Conservation (phyloP, 2,797 vertebrate species). For the Poecilia picta region DNA sequence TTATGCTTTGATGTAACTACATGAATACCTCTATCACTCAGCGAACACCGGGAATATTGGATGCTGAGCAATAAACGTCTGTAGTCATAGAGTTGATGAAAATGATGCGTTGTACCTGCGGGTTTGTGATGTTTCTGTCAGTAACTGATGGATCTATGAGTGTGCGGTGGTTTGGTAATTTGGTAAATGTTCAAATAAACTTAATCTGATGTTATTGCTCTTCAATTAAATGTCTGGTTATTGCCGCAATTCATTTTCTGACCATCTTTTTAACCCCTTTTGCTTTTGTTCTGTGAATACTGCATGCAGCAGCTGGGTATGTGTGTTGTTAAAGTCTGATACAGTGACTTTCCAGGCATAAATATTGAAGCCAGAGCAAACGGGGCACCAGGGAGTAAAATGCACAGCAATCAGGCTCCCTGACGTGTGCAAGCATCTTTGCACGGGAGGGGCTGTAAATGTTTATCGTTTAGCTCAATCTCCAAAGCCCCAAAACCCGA, state of each 20-base stretch:
- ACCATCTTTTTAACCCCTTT: background rate
- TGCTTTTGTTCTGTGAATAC: background rate
- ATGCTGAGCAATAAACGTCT: background rate
- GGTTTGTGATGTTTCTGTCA: constrained; percentile 7
- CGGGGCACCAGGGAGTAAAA: background rate
- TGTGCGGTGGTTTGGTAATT: background rate
- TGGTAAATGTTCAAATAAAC: constrained; percentile 17
- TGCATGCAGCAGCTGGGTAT: background rate
- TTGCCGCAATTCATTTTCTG: constrained; percentile 29
- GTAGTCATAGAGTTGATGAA: background rate
- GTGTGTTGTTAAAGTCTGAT: background rate
- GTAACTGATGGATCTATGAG: background rate
- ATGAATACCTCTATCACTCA: background rate
- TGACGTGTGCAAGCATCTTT: background rate
- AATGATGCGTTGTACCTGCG: background rate
- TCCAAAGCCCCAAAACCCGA: background rate
- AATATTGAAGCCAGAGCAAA: background rate
- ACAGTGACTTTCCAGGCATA: background rate
- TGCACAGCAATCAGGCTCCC: background rate
- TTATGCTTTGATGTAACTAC: background rate
- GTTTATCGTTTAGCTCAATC: constrained; percentile 12
- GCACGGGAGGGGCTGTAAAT: constrained; percentile 10
- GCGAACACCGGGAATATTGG: background rate
- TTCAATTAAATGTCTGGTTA: constrained; percentile 26
- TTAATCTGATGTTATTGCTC: constrained; percentile 19